Conservation (phyloP, 2,888 invertebrate genomes). For the Tipula helvola region DNA sequence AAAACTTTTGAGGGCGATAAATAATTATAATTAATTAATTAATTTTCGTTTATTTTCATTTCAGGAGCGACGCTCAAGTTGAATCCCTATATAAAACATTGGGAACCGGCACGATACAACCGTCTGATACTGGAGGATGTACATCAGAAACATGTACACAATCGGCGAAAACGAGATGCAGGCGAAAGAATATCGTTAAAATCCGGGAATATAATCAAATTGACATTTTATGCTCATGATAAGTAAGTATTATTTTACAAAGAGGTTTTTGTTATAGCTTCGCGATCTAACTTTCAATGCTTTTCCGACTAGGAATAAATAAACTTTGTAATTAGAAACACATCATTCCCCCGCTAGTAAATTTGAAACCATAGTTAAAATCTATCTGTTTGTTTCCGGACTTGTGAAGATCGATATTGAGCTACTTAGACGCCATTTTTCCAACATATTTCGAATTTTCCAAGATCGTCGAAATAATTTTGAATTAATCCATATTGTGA, state of each 20-base stretch:
- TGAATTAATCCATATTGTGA: too few species aligned
- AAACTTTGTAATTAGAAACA: too few species aligned
- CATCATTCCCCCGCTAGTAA: too few species aligned
- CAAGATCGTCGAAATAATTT: too few species aligned
- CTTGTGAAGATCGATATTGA: too few species aligned
- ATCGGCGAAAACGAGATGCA: conserved; percentile 30
- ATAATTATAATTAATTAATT: background rate
- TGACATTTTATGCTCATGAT: conserved; percentile 36
- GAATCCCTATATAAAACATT: conserved; percentile 67
- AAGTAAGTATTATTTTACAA: conserved; percentile 24
- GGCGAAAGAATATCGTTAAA: conserved; percentile 18
- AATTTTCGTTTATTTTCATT: conserved; percentile 19
- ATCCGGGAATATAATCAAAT: conserved; percentile 30
- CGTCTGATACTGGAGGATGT: conserved; percentile 32
- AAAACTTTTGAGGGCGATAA: background rate
- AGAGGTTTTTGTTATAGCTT: too few species aligned
- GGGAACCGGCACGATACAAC: conserved; percentile 67
- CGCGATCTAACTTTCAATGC: too few species aligned
- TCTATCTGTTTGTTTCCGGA: too few species aligned
- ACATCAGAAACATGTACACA: conserved; percentile 32
- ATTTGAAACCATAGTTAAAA: too few species aligned
- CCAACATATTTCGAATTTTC: too few species aligned
- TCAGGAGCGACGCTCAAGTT: conserved; percentile 45
- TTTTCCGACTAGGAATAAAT: too few species aligned
- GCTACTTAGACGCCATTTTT: too few species aligned